Evolutionary conservation across 2,113 vertebrate species (phyloP).

Genomic region (Hippoglossus stenolepis): DNA sequence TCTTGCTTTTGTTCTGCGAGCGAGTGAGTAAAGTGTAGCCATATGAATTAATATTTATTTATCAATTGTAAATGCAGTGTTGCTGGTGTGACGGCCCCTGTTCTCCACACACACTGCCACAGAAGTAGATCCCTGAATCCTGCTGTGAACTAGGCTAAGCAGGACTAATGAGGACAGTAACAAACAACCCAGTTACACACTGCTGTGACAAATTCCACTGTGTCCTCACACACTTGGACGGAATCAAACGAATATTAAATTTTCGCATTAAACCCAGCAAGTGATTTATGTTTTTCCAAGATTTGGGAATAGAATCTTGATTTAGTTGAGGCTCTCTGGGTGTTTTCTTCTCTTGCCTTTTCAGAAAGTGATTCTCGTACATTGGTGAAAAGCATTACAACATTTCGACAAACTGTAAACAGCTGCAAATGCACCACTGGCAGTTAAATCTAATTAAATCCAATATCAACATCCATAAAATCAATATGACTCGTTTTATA

Average conservation of each 20-base stretch:
- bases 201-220: background rate
- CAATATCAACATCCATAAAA: background rate
- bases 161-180: constrained; percentile 25
- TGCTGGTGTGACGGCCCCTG: background rate
- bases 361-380: background rate
- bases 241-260: background rate
- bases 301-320: background rate
- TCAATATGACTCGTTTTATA: background rate
- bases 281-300: background rate
- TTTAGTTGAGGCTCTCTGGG: background rate
- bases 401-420: background rate
- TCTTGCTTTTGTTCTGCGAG: too few species aligned
- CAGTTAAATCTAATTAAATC: background rate
- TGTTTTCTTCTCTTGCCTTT: background rate
- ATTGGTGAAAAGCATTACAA: background rate
- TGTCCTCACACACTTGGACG: background rate
- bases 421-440: background rate
- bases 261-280: background rate
- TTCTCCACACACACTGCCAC: background rate
- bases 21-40: background rate
- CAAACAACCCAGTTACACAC: constrained; percentile 33
- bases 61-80: background rate
- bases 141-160: constrained; percentile 17
- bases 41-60: background rate
- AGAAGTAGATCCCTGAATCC: constrained; percentile 17